Percentiles rank a stretch among this genome's conserved stretches.
Evolutionary conservation across 1,140 invertebrate species (phyloP).

Genomic region (Drosophila eugracilis): DNA sequence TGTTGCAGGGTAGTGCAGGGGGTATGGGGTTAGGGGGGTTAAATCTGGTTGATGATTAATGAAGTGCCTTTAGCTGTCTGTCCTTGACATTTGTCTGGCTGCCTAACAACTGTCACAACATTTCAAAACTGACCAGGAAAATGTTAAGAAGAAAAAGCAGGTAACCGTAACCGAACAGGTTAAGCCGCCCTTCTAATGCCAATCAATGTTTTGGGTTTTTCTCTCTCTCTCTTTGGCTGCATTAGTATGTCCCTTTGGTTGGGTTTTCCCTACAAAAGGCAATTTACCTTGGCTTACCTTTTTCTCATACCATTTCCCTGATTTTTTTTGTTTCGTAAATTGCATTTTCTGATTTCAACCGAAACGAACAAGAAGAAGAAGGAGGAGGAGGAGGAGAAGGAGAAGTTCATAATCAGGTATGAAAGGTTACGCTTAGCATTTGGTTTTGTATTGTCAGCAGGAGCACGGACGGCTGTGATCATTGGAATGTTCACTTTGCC

Average conservation of each 20-base stretch:
- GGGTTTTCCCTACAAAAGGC: conserved; percentile 57
- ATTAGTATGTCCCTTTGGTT: no score
- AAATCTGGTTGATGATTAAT: conserved; percentile 78
- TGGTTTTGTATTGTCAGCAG: conserved; percentile 61
- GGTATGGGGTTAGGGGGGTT: no score
- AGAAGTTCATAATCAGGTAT: conserved; percentile 79
- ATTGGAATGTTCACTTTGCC: conserved; percentile 77
- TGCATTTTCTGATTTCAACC: conserved; percentile 79
- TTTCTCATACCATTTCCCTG: not conserved
- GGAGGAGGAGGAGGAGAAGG: conserved; percentile 25
- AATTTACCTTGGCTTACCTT: conserved; percentile 56
- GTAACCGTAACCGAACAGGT: conserved; percentile 67
- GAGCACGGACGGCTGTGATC: conserved; percentile 10
- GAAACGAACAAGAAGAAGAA: conserved; percentile 53
- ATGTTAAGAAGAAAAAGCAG: conserved; percentile 26
- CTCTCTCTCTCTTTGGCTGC: not conserved
- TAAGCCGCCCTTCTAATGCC: conserved; percentile 79
- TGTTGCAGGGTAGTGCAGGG: conserved; percentile 1
- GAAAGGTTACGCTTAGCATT: conserved; percentile 75
- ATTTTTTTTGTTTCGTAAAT: conserved; percentile 73
- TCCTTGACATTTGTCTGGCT: conserved; percentile 58
- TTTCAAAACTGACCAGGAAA: conserved; percentile 44
- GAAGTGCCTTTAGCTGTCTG: conserved; percentile 70
- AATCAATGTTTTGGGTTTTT: conserved; percentile 57
- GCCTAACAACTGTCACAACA: conserved; percentile 61